A percentile compares a stretch with the other conserved stretches of the same genome.
These are phyloP conservation scores for Carassius auratus DNA, from an alignment of 2,113 vertebrate genomes.

Conservation along the genomic window DNA sequence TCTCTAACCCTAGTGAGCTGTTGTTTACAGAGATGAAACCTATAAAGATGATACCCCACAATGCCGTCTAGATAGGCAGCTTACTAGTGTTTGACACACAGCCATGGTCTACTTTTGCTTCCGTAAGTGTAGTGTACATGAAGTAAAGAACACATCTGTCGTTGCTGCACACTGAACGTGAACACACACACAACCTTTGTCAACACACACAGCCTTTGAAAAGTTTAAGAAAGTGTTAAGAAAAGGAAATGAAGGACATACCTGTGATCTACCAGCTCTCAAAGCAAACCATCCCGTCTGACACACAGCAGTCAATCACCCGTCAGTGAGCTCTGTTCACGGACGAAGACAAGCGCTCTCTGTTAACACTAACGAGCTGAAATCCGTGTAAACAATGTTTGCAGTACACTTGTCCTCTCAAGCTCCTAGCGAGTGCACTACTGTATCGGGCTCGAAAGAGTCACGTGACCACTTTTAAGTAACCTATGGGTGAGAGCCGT, in stretches of 20 bases:
- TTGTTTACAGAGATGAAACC: too few species aligned
- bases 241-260: neutral
- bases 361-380: neutral
- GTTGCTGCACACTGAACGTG: neutral
- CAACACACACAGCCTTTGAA: neutral
- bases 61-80: neutral
- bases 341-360: neutral
- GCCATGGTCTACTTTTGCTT: neutral
- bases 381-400: neutral
- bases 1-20: too few species aligned
- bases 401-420: neutral
- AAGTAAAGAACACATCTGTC: neutral
- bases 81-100: neutral
- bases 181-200: neutral
- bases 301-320: neutral
- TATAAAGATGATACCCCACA: too few species aligned
- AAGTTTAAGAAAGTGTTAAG: neutral
- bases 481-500: neutral
- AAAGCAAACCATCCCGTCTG: conserved; percentile 15
- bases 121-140: neutral
- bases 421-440: neutral
- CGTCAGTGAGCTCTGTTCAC: neutral
- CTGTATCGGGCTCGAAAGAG: neutral
- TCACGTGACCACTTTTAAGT: conserved; percentile 4
- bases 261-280: conserved; percentile 25